These are phyloP conservation scores for Holothuria leucospilota DNA, from an alignment of 53 echinoderm and acorn worm species.

Conservation along the genomic window DNA sequence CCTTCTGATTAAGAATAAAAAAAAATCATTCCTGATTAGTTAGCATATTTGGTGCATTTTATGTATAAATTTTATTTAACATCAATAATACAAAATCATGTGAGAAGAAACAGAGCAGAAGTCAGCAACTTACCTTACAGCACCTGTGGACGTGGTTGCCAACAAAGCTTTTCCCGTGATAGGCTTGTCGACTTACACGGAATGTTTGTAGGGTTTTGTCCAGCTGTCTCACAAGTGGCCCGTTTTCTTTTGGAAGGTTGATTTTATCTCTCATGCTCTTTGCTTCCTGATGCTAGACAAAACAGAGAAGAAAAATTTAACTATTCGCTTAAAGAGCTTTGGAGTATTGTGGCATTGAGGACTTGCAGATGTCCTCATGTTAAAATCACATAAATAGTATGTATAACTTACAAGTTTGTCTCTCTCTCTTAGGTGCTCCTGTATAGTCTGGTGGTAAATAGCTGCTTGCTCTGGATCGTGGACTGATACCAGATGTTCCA, in stretches of 20 bases:
- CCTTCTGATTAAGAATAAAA: neutral
- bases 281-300: neutral
- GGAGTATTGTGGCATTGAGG: too few relatives aligned
- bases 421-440: neutral
- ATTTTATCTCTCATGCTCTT: neutral
- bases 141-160: neutral
- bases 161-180: neutral
- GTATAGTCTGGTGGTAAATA: neutral
- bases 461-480: neutral
- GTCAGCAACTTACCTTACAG: neutral
- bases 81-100: too few relatives aligned
- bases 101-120: too few relatives aligned
- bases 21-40: too few relatives aligned
- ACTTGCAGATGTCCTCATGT: too few relatives aligned
- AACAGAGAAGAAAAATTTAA: too few relatives aligned
- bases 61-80: too few relatives aligned
- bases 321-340: too few relatives aligned
- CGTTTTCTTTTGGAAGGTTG: neutral
- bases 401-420: constrained; percentile 5
- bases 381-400: neutral
- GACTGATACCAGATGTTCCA: neutral
- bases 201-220: neutral
- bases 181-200: neutral
- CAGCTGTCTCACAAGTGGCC: neutral
- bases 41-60: too few relatives aligned